Evolutionary conservation across 2,888 invertebrate species (phyloP), one percentile per base, ranked within the genome.

Genomic region (Urechis unicinctus): DNA sequence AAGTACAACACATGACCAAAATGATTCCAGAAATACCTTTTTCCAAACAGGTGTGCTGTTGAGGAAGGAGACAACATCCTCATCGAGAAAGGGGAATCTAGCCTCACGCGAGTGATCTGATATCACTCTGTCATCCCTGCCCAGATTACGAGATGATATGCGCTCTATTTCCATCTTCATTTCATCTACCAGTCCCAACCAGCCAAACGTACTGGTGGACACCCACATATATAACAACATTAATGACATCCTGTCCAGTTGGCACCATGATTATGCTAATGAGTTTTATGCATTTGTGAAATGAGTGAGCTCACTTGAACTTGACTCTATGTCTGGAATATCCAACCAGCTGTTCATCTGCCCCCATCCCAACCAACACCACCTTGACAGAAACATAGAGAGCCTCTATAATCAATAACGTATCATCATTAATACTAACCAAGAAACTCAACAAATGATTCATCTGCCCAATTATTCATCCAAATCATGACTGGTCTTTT

Each of bases 331-430:
- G 95, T 58, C 93, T 83, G 36, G 86, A 86, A 73, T 97, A 97
- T 1, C 97, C 97, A 50, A 91, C 95, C 73, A 97, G 88, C 61
- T 96, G 82, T 80, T 98, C 98, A 82, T 98, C 98, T 1, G 97
- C 96, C 5, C 97, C 97, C 81, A 91, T 91, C 36, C 97, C 97
- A 66, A 89, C 80, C 63, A 95, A 77, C 58, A 93, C 78, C 24
- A 92, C 83, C 88, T 89, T 65, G 1, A 59, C 21, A 45, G 3
- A 25, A 21, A 44, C 4, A 21, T 13, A 36, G 17, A 36, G 9
- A 36, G 36, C 17, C n/a, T n/a, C n/a, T n/a, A n/a, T n/a, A n/a
- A n/a, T n/a, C n/a, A n/a, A n/a, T n/a, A n/a, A n/a, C n/a, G n/a
- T n/a, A n/a, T n/a, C n/a, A n/a, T n/a, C n/a, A n/a, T n/a, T n/a